Percentiles rank a stretch among this genome's conserved stretches.
Conservation (phyloP, 2,113 vertebrate species). For the Rhizomys pruinosus region DNA sequence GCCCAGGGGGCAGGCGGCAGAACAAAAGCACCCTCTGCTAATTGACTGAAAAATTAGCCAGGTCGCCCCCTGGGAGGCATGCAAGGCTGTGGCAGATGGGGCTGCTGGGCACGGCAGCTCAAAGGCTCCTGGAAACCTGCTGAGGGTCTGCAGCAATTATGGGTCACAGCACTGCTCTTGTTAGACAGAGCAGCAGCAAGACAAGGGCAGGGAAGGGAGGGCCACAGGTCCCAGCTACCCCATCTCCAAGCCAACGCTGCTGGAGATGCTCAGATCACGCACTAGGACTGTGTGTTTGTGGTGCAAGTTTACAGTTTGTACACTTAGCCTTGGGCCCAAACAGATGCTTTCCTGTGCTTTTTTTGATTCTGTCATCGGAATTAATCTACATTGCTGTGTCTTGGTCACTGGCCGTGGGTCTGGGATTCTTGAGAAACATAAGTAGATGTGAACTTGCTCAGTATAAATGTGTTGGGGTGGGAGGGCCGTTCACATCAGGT, state of each 20-base stretch:
- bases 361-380: slow-evolving; percentile 48
- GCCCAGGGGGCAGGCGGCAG: slow-evolving; percentile 90
- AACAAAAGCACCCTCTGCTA: slow-evolving; percentile 99
- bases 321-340: slow-evolving; percentile 38
- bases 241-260: slow-evolving; percentile 1
- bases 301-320: background rate
- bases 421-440: background rate
- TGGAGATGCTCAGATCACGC: background rate
- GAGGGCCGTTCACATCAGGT: accelerated
- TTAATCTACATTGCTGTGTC: background rate
- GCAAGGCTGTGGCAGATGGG: slow-evolving; percentile 94
- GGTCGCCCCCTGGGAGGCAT: slow-evolving; percentile 91
- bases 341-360: slow-evolving; percentile 2
- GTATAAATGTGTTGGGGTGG: accelerated
- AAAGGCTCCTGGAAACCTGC: slow-evolving; percentile 92
- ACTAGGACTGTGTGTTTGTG: accelerated
- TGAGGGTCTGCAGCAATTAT: slow-evolving; percentile 92
- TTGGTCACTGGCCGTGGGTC: background rate
- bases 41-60: slow-evolving; percentile 99
- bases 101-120: slow-evolving; percentile 89
- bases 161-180: slow-evolving; percentile 93
- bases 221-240: slow-evolving; percentile 77
- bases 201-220: slow-evolving; percentile 74
- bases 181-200: slow-evolving; percentile 90
- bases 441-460: accelerated